A percentile compares a stretch with the other conserved stretches of the same genome.
Conservation (phyloP, 1,140 invertebrate species). For the Helicoverpa armigera region DNA sequence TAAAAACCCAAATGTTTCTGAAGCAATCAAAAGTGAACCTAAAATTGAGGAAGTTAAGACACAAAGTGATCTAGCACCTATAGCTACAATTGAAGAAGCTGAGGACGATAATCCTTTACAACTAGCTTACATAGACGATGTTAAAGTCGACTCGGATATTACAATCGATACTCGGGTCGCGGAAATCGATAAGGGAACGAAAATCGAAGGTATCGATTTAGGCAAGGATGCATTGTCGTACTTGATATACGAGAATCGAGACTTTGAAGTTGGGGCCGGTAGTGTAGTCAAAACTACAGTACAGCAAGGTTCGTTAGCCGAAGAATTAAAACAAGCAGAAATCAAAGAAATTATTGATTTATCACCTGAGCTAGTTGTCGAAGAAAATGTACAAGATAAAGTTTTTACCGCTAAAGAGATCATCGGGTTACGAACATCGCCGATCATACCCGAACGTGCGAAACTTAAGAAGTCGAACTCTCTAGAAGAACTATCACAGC, state of each 20-base stretch:
- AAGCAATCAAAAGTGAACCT: conserved; percentile 61
- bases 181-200: too few relatives aligned
- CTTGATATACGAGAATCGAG: conserved; percentile 71
- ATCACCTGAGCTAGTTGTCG: conserved; percentile 78
- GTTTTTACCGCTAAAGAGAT: conserved; percentile 72
- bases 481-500: conserved; percentile 73
- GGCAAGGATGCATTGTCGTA: conserved; percentile 80
- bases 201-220: conserved; percentile 59
- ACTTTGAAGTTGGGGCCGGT: conserved; percentile 60
- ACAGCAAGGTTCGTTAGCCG: conserved; percentile 67
- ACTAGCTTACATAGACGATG: conserved; percentile 76
- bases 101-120: conserved; percentile 72
- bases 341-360: conserved; percentile 76
- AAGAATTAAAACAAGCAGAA: conserved; percentile 77
- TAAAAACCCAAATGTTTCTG: conserved; percentile 66
- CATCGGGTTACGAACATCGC: conserved; percentile 67
- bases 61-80: conserved; percentile 73
- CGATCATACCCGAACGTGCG: conserved; percentile 74
- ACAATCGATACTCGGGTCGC: conserved; percentile 46
- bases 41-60: conserved; percentile 64
- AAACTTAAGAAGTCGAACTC: conserved; percentile 81
- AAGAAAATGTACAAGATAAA: conserved; percentile 74
- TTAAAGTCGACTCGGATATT: conserved; percentile 16
- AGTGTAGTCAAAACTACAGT: conserved; percentile 47
- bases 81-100: conserved; percentile 79